Evolutionary conservation across 37 sponge, comb jelly and placozoan species (phyloP), one percentile per base, ranked within the genome.

Genomic region (Axinella damicornis): DNA sequence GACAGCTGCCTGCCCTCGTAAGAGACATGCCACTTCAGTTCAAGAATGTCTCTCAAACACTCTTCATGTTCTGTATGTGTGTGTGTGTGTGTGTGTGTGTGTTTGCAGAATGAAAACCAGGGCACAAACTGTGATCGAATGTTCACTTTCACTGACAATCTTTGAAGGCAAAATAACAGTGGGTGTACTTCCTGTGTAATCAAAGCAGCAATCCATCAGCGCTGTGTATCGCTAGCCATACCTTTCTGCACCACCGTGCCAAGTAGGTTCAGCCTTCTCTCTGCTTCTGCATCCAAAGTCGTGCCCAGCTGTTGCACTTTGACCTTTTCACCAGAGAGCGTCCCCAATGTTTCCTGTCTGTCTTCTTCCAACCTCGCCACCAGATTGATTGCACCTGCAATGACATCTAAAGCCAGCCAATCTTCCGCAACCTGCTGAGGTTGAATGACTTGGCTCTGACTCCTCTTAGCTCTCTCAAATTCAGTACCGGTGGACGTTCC

Each of bases 51-150:
- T 63, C 36, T 39, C 36, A 78, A 17, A 64, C 83, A 71, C 21
- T 76, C 66, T 13, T 93, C 94, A 74, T 93, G 91, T 60, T 93
- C 94, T 82, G 68, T 4, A 9, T 12, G 46, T n/a, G n/a, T n/a
- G n/a, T n/a, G n/a, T n/a, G n/a, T n/a, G n/a, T n/a, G n/a, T n/a
- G n/a, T n/a, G n/a, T n/a, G n/a, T n/a, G n/a, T n/a, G n/a, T n/a
- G n/a, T n/a, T n/a, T n/a, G n/a, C n/a, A n/a, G n/a, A n/a, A n/a
- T n/a, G n/a, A n/a, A n/a, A n/a, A n/a, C n/a, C n/a, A n/a, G n/a
- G n/a, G n/a, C n/a, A n/a, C n/a, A n/a, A n/a, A n/a, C n/a, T n/a
- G n/a, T n/a, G n/a, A n/a, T n/a, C n/a, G 46, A 46, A 46, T n/a
- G n/a, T n/a, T n/a, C n/a, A n/a, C n/a, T n/a, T n/a, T n/a, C n/a